A percentile compares a stretch with the other conserved stretches of the same genome.
phyloP scores from a whole-genome alignment of 1,140 invertebrate species.

The Aphelenchoides avenae region DNA sequence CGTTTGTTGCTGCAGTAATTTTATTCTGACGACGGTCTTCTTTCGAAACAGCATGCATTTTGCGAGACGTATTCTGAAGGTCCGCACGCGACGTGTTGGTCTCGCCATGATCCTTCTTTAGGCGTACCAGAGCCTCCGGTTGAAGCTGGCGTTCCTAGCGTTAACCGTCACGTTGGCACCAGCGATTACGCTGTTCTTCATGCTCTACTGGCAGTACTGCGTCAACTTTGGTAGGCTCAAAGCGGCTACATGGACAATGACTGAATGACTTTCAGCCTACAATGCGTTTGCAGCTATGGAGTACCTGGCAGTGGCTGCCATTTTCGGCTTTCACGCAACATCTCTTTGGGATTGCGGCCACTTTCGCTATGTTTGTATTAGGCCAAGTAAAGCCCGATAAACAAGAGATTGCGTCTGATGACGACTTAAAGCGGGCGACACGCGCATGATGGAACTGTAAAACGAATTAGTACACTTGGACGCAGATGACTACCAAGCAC shows the following conservation, averaged over 20 bases:
- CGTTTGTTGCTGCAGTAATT: background rate
- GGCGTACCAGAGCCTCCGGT: background rate
- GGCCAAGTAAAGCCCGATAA: too few species aligned
- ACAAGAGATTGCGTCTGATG: too few species aligned
- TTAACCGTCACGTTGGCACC: constrained; percentile 1
- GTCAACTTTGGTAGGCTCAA: constrained; percentile 16
- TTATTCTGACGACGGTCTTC: background rate
- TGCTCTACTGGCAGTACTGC: constrained; percentile 22
- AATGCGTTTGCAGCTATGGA: constrained; percentile 21
- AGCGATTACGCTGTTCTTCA: constrained; percentile 14
- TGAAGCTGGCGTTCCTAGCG: background rate
- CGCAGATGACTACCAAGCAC: too few species aligned
- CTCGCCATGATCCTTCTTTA: background rate
- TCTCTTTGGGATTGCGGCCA: constrained; percentile 13
- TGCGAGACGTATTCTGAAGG: constrained; percentile 4
- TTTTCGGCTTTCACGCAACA: constrained; percentile 16
- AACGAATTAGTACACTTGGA: too few species aligned
- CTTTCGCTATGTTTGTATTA: constrained; percentile 12
- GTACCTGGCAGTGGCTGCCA: constrained; percentile 22
- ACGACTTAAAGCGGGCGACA: too few species aligned
- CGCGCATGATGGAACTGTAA: too few species aligned
- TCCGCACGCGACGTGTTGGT: background rate
- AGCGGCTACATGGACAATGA: constrained; percentile 12
- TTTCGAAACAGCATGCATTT: too few species aligned
- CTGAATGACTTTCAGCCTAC: constrained; percentile 22